Conservation (phyloP, 2,797 vertebrate genomes). For the Tinamus major region DNA sequence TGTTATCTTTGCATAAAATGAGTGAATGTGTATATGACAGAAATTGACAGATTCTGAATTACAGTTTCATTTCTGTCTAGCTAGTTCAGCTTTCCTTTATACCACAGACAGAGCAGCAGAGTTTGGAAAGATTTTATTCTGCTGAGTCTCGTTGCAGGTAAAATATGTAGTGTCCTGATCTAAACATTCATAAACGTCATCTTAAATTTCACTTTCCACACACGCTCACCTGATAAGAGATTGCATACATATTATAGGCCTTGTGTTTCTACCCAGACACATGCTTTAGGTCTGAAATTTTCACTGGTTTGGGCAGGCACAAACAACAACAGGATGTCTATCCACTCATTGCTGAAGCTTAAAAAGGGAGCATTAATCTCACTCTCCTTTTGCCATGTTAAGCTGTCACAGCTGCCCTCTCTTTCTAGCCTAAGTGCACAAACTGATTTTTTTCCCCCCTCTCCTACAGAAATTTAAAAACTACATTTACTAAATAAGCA, state of each 20-base stretch:
- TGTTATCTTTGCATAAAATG: neutral
- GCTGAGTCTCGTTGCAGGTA: neutral
- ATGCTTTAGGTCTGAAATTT: neutral
- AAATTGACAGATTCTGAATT: neutral
- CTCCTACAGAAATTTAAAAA: neutral
- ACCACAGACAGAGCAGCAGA: neutral
- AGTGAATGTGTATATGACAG: neutral
- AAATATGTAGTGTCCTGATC: neutral
- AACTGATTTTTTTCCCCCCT: neutral
- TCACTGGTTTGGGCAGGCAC: neutral
- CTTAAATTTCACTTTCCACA: neutral
- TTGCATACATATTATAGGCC: neutral
- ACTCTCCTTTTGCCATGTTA: neutral
- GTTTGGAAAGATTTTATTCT: neutral
- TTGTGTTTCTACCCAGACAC: neutral
- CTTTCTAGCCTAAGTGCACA: neutral
- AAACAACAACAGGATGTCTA: neutral
- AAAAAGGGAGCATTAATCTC: neutral
- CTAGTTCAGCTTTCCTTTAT: neutral
- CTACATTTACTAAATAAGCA: neutral
- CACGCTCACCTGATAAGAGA: neutral
- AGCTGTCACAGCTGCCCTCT: slow-evolving; percentile 1
- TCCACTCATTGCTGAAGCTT: neutral
- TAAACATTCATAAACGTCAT: neutral
- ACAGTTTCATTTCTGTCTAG: neutral